A percentile compares a stretch with the other conserved stretches of the same genome.
These are phyloP conservation scores for Scaeva pyrastri DNA, from an alignment of 2,888 invertebrate genomes.

Conservation along the genomic window DNA sequence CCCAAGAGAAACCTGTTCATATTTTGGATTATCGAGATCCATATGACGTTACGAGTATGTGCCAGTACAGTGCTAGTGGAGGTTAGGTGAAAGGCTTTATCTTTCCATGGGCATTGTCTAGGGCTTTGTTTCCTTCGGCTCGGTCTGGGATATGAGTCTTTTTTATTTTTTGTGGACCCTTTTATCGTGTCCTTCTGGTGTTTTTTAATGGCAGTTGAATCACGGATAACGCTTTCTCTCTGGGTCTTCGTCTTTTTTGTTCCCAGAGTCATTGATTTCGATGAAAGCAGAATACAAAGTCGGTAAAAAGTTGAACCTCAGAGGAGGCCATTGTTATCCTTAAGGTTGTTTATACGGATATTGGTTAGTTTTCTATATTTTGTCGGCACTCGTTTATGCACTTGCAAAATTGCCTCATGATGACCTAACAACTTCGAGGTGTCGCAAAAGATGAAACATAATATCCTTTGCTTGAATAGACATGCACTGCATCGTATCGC, in stretches of 20 bases:
- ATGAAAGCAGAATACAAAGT: constrained; percentile 26
- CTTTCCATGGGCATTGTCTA: constrained; percentile 45
- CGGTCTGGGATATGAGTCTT: constrained; percentile 8
- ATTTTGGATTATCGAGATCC: constrained; percentile 52
- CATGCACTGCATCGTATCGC: no score
- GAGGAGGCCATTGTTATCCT: constrained; percentile 31
- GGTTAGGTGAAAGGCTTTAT: constrained; percentile 66
- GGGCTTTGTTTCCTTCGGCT: constrained; percentile 8
- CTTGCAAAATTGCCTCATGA: constrained; percentile 61
- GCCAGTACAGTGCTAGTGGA: no score
- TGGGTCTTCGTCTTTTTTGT: background rate
- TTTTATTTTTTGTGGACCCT: constrained; percentile 34
- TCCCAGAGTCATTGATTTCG: constrained; percentile 47
- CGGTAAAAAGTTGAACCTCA: constrained; percentile 17
- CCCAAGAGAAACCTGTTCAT: constrained; percentile 57
- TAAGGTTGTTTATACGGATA: constrained; percentile 53
- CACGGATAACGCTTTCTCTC: constrained; percentile 48
- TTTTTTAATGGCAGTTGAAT: constrained; percentile 70
- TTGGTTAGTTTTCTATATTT: constrained; percentile 39
- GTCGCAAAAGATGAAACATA: constrained; percentile 56
- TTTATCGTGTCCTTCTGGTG: constrained; percentile 54
- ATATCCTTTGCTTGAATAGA: background rate
- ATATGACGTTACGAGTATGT: background rate
- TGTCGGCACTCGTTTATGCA: constrained; percentile 66
- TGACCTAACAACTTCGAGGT: constrained; percentile 52